Base-by-base conservation (phyloP, 2,113 vertebrate genomes). In the Tympanuchus pallidicinctus region DNA sequence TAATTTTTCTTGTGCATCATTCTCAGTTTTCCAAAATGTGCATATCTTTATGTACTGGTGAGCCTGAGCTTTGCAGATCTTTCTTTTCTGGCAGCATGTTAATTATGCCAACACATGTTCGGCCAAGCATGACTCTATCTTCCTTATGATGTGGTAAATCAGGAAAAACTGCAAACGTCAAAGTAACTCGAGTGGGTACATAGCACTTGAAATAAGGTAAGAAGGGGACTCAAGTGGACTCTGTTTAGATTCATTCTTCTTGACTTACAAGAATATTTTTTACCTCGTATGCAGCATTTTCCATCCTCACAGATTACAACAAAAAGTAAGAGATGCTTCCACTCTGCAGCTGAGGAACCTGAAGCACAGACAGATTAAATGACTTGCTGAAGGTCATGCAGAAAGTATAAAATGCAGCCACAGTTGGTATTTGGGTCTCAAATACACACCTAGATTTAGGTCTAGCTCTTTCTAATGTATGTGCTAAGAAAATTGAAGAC, bases 1-100 rank as follows among this genome's bases (percentile, higher is more conserved):
- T 76, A 60, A 34, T 65, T 72, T 94, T 94, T 90, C 73, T 57
- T 45, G 34, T 63, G 32, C 54, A 3, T 91, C 93, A 92, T 93
- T 63, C 59, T 72, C 25, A 70, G 70, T 90, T 67, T 32, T 24
- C 30, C 84, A 84, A 92, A 91, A 82, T 34, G 18, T 75, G n/a
- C 42, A 2, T 57, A 81, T 69, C 48, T 91, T 71, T 59, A 57
- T 2, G 5, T 77, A 59, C 24, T n/a, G 24, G 76, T 72, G 24
- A 94, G 65, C 43, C 22, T 74, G 75, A 83, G 34, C 40, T 92
- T 59, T 89, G 42, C 75, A 77, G 73, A 22, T 40, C 17, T 80
- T 77, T 36, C 38, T 86, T 86, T 81, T 74, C 57, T 92, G 83
- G 52, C 43, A 83, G 27, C 2, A 1, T 65, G 19, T 61, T 91